Evolutionary conservation across 1,140 invertebrate species (phyloP).

Genomic region (Drosophila parabipectinata): DNA sequence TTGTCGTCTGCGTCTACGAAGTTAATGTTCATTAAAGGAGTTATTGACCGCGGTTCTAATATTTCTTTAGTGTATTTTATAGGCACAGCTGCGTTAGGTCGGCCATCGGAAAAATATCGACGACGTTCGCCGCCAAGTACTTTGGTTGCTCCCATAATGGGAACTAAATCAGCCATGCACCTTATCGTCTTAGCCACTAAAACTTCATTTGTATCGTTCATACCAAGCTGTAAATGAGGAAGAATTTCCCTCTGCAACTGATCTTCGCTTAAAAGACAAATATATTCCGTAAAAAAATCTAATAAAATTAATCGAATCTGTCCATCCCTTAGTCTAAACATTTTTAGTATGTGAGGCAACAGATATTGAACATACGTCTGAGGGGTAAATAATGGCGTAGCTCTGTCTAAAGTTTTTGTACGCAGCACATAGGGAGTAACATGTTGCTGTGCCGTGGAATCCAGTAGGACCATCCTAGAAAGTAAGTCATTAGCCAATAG

Average conservation of each 20-base stretch:
- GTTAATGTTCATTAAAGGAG: conserved; percentile 69
- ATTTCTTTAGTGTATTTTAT: conserved; percentile 34
- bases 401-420: conserved; percentile 86
- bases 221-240: conserved; percentile 91
- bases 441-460: conserved; percentile 90
- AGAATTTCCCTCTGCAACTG: conserved; percentile 89
- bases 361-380: conserved; percentile 88
- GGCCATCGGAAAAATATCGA: conserved; percentile 92
- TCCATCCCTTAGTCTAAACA: conserved; percentile 91
- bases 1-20: conserved; percentile 62
- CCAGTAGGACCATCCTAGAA: conserved; percentile 92
- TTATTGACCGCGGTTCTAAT: conserved; percentile 80
- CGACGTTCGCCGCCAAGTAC: conserved; percentile 92
- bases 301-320: conserved; percentile 90
- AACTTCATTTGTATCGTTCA: conserved; percentile 92
- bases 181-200: conserved; percentile 91
- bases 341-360: conserved; percentile 89
- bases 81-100: conserved; percentile 85
- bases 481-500: conserved; percentile 90
- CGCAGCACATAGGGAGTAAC: conserved; percentile 90
- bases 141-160: conserved; percentile 89
- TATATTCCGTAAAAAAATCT: conserved; percentile 89
- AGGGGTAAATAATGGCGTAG: conserved; percentile 86
- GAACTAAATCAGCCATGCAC: conserved; percentile 92
- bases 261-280: conserved; percentile 88